Evolutionary conservation across 2,797 vertebrate species (phyloP).

Genomic region (Rhynchonycteris naso): DNA sequence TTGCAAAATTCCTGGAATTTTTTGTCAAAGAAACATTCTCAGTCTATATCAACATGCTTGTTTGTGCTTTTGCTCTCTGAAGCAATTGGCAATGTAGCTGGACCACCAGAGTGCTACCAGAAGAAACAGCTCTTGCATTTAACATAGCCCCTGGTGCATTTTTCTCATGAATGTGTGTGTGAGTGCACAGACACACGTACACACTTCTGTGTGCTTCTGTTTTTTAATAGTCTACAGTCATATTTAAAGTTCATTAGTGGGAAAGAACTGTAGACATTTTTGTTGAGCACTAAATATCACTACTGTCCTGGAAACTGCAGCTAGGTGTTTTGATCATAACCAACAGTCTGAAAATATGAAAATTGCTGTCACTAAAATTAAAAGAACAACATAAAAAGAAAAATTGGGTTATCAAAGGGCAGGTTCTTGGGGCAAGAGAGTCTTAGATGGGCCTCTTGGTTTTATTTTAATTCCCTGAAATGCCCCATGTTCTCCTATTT

Average conservation of each 20-base stretch:
- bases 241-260: conserved; percentile 65
- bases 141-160: conserved; percentile 45
- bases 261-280: conserved; percentile 58
- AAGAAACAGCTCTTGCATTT: conserved; percentile 54
- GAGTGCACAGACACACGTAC: neutral
- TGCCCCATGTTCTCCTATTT: conserved; percentile 54
- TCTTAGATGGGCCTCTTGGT: conserved; percentile 6
- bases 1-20: conserved; percentile 58
- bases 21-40: conserved; percentile 47
- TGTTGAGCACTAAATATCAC: conserved; percentile 28
- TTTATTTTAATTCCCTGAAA: conserved; percentile 47
- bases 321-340: conserved; percentile 55
- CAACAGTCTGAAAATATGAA: neutral
- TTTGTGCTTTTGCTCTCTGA: conserved; percentile 30
- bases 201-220: neutral
- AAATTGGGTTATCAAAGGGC: neutral
- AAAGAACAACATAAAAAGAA: conserved; percentile 45
- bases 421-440: conserved; percentile 31
- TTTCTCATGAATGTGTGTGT: conserved; percentile 6
- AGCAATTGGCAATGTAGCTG: neutral
- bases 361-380: conserved; percentile 58
- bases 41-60: neutral
- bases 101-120: neutral
- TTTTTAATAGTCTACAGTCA: conserved; percentile 29
- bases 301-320: conserved; percentile 43